Evolutionary conservation across 2,888 invertebrate species (phyloP), one percentile per base, ranked within the genome.

Genomic region (Furcula furcula): DNA sequence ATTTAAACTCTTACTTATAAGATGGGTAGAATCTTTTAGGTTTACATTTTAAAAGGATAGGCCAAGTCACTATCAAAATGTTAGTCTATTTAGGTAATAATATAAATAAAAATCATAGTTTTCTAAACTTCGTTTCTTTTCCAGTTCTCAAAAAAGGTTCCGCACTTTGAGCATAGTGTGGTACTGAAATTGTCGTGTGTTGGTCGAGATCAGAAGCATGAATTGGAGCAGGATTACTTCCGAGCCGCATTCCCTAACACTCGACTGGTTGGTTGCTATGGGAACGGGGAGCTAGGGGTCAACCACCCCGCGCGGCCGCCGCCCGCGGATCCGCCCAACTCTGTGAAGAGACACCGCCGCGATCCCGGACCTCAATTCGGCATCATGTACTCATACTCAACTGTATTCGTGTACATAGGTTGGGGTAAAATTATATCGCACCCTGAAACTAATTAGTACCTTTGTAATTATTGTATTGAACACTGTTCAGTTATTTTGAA

Each of bases 281-380:
- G 89, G 1, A 86, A 87, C 39, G 88, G 88, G 0, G 89, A 89
- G 53, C 46, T 89, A 0, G 89, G 89, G 0, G 30, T 80, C 23
- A 76, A 85, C 47, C 66, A 75, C 28, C 85, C 87, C 0, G 36
- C 56, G 1, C 66, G 65, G 1, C 45, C 56, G 0, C 35, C 34
- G 0, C 30, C 51, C 0, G 57, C 53, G 2, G 21, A 42, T 3
- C 42, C 44, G 0, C 43, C 60, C 0, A 32, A 34, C 15, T 16
- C 36, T 2, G 48, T 36, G 3, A 77, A 66, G 43, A 65, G 74
- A 16, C 63, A 57, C 7, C 58, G 71, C 1, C 41, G 48, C 0
- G 63, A 69, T 1, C 46, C 67, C 0, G 66, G 63, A 1, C 63
- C 67, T 0, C 69, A 68, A 7, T 70, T 65, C 30, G 74, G 76